These are phyloP conservation scores for Ptyas mucosa DNA, from an alignment of 2,113 vertebrate genomes.

Conservation along the genomic window DNA sequence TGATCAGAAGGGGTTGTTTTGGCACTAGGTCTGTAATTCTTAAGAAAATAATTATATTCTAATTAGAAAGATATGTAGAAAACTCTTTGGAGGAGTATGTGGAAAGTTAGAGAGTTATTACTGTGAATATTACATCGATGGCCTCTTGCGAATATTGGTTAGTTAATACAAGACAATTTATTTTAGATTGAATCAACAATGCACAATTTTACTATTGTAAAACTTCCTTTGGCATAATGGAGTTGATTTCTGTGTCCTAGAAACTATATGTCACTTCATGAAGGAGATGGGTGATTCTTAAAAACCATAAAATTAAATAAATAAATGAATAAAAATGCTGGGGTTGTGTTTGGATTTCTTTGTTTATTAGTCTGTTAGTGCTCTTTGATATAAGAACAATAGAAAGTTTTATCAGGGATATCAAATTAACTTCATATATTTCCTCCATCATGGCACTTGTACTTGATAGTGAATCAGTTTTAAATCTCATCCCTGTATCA, in stretches of 20 bases:
- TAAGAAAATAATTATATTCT: background rate
- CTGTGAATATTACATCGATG: background rate
- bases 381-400: slow-evolving; percentile 29
- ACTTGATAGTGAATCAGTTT: slow-evolving; percentile 41
- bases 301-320: background rate
- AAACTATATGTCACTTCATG: slow-evolving; percentile 1
- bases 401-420: slow-evolving; percentile 20
- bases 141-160: background rate
- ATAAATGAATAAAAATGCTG: background rate
- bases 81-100: background rate
- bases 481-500: slow-evolving; percentile 26
- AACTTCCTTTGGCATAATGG: background rate
- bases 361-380: background rate
- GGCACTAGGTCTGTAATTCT: background rate
- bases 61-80: background rate
- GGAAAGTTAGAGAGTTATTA: background rate
- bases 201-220: background rate
- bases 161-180: background rate
- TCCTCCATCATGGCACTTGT: slow-evolving; percentile 30
- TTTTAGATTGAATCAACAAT: background rate
- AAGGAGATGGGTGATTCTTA: background rate
- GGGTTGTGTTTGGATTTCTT: background rate
- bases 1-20: background rate
- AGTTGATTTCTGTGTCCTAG: background rate
- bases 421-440: slow-evolving; percentile 31